These are phyloP conservation scores for Seriola quinqueradiata DNA, from an alignment of 2,113 vertebrate species.

Conservation along the genomic window DNA sequence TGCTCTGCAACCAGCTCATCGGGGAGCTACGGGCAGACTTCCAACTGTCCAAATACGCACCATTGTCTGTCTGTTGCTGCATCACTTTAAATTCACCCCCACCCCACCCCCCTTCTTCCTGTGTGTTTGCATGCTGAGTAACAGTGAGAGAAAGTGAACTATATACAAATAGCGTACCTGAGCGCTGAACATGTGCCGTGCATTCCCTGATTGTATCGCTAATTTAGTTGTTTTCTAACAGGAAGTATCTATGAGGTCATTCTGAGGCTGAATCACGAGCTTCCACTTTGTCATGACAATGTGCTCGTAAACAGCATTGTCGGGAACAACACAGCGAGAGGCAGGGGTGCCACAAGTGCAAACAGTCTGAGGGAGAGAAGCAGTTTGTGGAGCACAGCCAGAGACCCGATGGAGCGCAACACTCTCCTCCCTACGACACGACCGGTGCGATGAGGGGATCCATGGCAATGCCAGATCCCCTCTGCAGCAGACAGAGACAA, in stretches of 20 bases:
- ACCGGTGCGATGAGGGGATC: slow-evolving; percentile 31
- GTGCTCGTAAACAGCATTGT: slow-evolving; percentile 20
- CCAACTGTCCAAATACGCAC: slow-evolving; percentile 45
- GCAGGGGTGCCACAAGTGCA: slow-evolving; percentile 13
- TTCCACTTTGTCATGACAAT: not conserved
- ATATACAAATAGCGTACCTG: not conserved
- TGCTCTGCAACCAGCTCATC: slow-evolving; percentile 51
- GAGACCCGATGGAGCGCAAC: slow-evolving; percentile 42
- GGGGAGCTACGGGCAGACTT: slow-evolving; percentile 40
- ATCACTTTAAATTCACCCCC: not conserved
- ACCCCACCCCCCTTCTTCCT: not conserved
- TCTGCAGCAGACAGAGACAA: slow-evolving; percentile 29
- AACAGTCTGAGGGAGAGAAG: slow-evolving; percentile 16
- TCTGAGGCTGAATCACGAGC: slow-evolving; percentile 22
- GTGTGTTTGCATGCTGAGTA: not conserved
- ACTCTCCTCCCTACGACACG: slow-evolving; percentile 80
- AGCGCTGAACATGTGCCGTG: not conserved
- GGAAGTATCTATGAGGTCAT: not conserved
- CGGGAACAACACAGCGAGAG: slow-evolving; percentile 14
- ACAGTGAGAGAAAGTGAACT: not conserved
- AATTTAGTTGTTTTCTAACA: not conserved
- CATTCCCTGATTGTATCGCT: not conserved
- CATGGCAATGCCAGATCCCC: slow-evolving; percentile 30
- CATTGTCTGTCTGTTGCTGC: slow-evolving; percentile 22
- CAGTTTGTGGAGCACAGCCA: slow-evolving; percentile 45